Base-by-base conservation (phyloP, 2,888 invertebrate species). In the Torymus auratus region DNA sequence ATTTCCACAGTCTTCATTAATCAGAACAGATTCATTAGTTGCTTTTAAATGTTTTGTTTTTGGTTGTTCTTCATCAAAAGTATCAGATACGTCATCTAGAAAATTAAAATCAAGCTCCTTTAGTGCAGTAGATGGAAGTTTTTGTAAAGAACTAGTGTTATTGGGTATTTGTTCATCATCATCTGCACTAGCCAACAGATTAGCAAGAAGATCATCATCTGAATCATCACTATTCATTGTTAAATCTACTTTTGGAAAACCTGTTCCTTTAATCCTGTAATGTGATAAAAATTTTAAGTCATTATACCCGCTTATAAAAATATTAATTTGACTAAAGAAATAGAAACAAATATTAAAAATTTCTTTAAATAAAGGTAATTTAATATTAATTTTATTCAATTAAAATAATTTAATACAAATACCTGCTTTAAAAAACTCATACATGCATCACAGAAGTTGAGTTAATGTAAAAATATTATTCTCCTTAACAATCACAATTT, bases 1-100 rank as follows among this genome's bases (percentile, higher is more conserved):
- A 88, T 96, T 96, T 0, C 93, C 93, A 84, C 94, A 93, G 7
- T 94, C 94, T 84, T 90, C 91, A 84, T 94, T 58, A 80, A 50
- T 12, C 3, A 50, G 72, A 23, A 14, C 23, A 64, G 65, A 52
- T 17, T 68, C 15, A 11, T 64, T 77, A 20, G 55, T 0, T 60
- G 67, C 61, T 58, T 80, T 73, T 20, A 62, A 41, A 50, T 80
- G 53, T 56, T 20, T 67, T 28, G 5, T 69, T 23, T 69, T 20
- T 1, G 4, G 23, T 55, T 12, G 28, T 15, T 61, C 75, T 72
- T 55, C 15, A 67, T 23, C 23, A 28, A 71, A 20, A 53, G 72
- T 14, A 15, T 17, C 58, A 28, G 20, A 56, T n/a, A 11, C 13
- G 3, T 67, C 53, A 20, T 76, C 76, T 1, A 82, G 72, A 80